These are phyloP conservation scores for Pocillopora verrucosa DNA, from an alignment of 64 coral and sea anemone genomes.

Conservation along the genomic window DNA sequence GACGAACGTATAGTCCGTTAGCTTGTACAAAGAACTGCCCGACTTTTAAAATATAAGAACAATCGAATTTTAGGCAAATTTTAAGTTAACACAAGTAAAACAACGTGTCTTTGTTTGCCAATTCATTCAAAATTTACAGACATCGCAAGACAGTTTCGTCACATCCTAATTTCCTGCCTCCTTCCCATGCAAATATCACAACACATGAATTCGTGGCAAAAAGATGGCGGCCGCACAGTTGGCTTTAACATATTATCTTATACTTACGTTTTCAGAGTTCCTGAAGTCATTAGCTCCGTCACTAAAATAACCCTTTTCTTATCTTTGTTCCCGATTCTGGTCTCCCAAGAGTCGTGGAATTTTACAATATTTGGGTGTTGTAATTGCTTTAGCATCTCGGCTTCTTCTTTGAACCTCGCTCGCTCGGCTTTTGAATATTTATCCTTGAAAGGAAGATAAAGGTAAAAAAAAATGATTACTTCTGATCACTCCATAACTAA, in stretches of 20 bases:
- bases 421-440: slow-evolving; percentile 98
- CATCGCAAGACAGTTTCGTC: slow-evolving; percentile 48
- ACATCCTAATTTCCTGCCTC: slow-evolving; percentile 37
- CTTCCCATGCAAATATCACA: background rate
- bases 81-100: slow-evolving; percentile 14
- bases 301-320: slow-evolving; percentile 98
- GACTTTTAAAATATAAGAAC: background rate
- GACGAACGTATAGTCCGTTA: background rate
- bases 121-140: slow-evolving; percentile 60
- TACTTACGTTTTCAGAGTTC: slow-evolving; percentile 99
- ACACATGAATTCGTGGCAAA: slow-evolving; percentile 36
- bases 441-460: slow-evolving; percentile 64
- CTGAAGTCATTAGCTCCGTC: slow-evolving; percentile 99
- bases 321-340: slow-evolving; percentile 82
- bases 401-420: slow-evolving; percentile 98
- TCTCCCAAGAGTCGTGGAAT: slow-evolving; percentile 99
- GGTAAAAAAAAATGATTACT: background rate
- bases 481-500: background rate
- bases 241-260: background rate
- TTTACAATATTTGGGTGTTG: slow-evolving; percentile 99
- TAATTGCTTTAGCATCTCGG: slow-evolving; percentile 98
- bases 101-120: slow-evolving; percentile 36
- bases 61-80: background rate
- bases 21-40: background rate
- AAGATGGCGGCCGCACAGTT: background rate